phyloP scores from a whole-genome alignment of 2,113 vertebrate species.

The Alaudala cheleensis region DNA sequence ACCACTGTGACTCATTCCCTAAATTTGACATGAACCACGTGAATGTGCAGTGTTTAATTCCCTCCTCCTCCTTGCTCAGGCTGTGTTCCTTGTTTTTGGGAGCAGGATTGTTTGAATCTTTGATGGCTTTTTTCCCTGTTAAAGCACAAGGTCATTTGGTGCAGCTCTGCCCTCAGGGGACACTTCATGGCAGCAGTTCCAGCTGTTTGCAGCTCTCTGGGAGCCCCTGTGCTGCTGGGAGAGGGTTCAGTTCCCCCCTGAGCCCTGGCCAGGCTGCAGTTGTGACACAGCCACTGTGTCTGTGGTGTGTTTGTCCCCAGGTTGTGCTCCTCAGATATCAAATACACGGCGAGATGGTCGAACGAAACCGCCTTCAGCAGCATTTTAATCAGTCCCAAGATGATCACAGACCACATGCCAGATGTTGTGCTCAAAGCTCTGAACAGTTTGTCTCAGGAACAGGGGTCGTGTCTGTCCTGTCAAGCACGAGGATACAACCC shows the following conservation, averaged over 20 bases:
- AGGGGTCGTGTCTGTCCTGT: slow-evolving; percentile 74
- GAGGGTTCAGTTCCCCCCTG: not conserved
- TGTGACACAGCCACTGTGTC: not conserved
- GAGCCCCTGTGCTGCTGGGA: not conserved
- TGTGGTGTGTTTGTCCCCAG: slow-evolving; percentile 49
- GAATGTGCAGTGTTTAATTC: not conserved
- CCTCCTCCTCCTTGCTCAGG: not conserved
- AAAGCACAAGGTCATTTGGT: fast-evolving
- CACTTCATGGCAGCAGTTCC: fast-evolving
- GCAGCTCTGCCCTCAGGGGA: not conserved
- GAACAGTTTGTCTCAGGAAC: slow-evolving; percentile 76
- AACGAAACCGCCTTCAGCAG: slow-evolving; percentile 82
- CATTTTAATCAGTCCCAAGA: slow-evolving; percentile 92
- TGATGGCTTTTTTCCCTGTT: not conserved
- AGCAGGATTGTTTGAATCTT: not conserved
- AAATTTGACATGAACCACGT: fast-evolving
- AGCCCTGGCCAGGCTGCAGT: no score
- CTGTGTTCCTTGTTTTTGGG: fast-evolving
- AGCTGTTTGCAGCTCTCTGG: not conserved
- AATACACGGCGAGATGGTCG: slow-evolving; percentile 85
- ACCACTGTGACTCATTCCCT: not conserved
- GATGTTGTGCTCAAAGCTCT: slow-evolving; percentile 84
- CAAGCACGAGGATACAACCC: slow-evolving; percentile 27
- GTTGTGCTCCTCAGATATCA: slow-evolving; percentile 82
- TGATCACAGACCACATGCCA: slow-evolving; percentile 95